A percentile compares a stretch with the other conserved stretches of the same genome.
These are phyloP conservation scores for Apaloderma vittatum DNA, from an alignment of 2,113 vertebrate genomes.

Conservation along the genomic window DNA sequence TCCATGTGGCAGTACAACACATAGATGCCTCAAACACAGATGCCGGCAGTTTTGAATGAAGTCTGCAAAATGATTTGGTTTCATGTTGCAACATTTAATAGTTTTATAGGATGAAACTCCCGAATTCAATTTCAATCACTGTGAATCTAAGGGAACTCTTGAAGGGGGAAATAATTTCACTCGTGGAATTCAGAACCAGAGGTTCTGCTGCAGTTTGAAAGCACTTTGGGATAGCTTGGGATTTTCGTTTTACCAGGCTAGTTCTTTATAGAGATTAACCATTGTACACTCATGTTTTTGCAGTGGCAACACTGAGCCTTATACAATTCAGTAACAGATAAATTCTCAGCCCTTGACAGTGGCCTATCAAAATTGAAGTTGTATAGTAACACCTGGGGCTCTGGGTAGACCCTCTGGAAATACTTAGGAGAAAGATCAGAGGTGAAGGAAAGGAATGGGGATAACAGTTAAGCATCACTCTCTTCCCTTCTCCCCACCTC, in stretches of 20 bases:
- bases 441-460: not conserved
- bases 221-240: not conserved
- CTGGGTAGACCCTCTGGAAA: not conserved
- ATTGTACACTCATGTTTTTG: not conserved
- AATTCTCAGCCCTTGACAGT: not conserved
- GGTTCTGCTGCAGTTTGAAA: not conserved
- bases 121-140: not conserved
- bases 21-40: not conserved
- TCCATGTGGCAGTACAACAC: not conserved
- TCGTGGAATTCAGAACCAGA: not conserved
- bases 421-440: not conserved
- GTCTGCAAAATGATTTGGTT: not conserved
- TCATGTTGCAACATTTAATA: not conserved
- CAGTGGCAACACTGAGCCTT: not conserved
- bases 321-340: not conserved
- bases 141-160: not conserved
- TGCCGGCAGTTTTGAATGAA: not conserved
- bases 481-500: not conserved
- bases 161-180: conserved; percentile 1
- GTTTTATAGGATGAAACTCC: not conserved
- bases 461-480: not conserved
- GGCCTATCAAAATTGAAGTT: not conserved
- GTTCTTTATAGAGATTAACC: not conserved
- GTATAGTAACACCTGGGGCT: not conserved
- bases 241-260: not conserved